Evolutionary conservation across 2,888 invertebrate genomes (phyloP).

Genomic region (Tenthredo notha): DNA sequence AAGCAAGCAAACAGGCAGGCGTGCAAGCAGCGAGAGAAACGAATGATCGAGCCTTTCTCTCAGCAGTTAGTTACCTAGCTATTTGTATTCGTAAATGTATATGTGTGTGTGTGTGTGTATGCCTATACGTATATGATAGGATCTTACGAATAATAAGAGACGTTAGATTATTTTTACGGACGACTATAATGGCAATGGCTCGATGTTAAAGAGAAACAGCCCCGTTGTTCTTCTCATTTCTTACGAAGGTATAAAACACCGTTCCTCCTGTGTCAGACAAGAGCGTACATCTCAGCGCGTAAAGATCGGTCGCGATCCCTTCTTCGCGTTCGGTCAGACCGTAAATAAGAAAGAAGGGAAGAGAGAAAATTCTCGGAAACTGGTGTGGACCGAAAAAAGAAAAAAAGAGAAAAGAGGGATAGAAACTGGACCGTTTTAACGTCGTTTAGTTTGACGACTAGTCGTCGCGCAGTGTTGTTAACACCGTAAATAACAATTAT

Average conservation of each 20-base stretch:
- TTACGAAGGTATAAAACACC: neutral
- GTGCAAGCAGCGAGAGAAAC: slow-evolving; percentile 1
- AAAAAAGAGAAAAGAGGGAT: neutral
- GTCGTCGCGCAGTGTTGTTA: neutral
- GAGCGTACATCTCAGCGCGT: neutral
- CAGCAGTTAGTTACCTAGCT: slow-evolving; percentile 47
- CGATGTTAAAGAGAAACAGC: neutral
- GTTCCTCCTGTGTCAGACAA: neutral
- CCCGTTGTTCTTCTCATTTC: neutral
- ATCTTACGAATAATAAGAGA: neutral
- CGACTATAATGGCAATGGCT: neutral
- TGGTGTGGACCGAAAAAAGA: neutral
- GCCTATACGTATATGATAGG: neutral
- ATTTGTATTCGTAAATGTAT: too few species aligned
- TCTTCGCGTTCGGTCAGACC: neutral
- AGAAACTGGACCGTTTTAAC: neutral
- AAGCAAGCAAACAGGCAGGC: neutral
- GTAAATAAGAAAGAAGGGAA: slow-evolving; percentile 3
- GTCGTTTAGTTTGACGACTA: neutral
- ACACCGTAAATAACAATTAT: neutral
- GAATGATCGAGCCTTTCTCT: slow-evolving; percentile 64
- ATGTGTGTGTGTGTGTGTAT: neutral
- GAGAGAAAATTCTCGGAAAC: neutral
- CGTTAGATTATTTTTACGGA: neutral
- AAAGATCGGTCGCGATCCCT: slow-evolving; percentile 2